These are phyloP conservation scores for Ceratosolen solmsi DNA, from an alignment of 1,140 invertebrate species.

Conservation along the genomic window DNA sequence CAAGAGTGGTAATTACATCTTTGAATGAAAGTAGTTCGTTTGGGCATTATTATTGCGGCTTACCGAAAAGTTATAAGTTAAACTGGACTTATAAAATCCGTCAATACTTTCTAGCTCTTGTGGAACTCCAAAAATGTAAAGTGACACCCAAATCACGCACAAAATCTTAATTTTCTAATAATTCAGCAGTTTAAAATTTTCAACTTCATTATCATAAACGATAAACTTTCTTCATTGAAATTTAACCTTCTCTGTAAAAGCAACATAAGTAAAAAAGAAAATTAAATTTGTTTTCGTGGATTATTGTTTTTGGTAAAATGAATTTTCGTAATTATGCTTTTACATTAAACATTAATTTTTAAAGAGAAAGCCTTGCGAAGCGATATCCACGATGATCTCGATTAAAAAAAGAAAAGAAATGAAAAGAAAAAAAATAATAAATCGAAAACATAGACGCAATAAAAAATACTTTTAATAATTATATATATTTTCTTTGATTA, in stretches of 20 bases:
- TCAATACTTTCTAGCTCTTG: conserved; percentile 6
- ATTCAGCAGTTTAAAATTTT: background rate
- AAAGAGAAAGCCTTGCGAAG: background rate
- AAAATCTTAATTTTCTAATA: conserved; percentile 2
- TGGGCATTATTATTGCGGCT: background rate
- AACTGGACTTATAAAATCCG: background rate
- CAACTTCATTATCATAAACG: background rate
- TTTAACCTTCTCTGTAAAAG: too few relatives aligned
- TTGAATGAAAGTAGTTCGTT: background rate
- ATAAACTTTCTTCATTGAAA: background rate
- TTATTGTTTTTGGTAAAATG: too few relatives aligned
- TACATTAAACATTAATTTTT: too few relatives aligned
- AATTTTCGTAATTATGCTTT: too few relatives aligned
- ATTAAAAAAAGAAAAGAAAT: background rate
- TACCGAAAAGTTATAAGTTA: background rate
- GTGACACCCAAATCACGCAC: conserved; percentile 13
- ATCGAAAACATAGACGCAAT: too few relatives aligned
- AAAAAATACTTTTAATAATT: background rate
- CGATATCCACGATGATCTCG: background rate
- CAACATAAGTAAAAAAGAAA: too few relatives aligned
- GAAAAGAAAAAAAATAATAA: background rate
- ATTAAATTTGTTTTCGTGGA: too few relatives aligned
- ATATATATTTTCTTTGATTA: background rate
- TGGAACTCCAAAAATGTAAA: conserved; percentile 3
- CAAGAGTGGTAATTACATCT: conserved; percentile 15